Percentiles rank a stretch among this genome's conserved stretches.
phyloP scores from a whole-genome alignment of 2,113 vertebrate genomes.

The Poeciliopsis turrubarensis region DNA sequence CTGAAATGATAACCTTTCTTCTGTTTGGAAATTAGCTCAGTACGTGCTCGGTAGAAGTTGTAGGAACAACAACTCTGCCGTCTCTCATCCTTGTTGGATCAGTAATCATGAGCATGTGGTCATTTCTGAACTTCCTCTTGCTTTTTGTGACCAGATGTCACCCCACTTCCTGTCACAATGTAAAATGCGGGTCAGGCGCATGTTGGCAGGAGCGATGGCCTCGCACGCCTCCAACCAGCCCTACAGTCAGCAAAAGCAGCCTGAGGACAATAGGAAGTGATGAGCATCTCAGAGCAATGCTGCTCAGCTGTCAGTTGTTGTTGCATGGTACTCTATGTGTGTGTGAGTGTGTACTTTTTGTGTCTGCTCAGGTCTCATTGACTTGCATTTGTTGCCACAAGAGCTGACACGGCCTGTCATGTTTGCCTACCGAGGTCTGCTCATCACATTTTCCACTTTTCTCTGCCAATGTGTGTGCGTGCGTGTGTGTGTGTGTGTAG shows the following conservation, averaged over 20 bases:
- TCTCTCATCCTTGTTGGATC: background rate
- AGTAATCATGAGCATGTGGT: slow-evolving; percentile 11
- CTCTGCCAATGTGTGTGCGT: background rate
- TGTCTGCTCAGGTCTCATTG: slow-evolving; percentile 31
- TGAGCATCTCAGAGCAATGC: slow-evolving; percentile 47
- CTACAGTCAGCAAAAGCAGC: slow-evolving; percentile 53
- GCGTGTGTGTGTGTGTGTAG: background rate
- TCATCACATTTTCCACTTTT: slow-evolving; percentile 18
- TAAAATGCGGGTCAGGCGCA: slow-evolving; percentile 18
- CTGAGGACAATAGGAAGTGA: slow-evolving; percentile 61
- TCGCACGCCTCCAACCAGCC: slow-evolving; percentile 21
- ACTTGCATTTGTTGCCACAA: slow-evolving; percentile 32
- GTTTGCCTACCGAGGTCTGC: slow-evolving; percentile 27
- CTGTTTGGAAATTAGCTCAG: background rate
- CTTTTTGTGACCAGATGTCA: slow-evolving; percentile 27
- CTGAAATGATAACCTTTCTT: too few relatives aligned
- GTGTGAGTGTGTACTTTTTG: slow-evolving; percentile 9
- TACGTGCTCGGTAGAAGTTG: background rate
- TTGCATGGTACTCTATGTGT: slow-evolving; percentile 11
- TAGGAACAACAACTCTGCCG: background rate
- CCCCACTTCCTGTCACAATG: slow-evolving; percentile 14
- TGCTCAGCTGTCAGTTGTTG: slow-evolving; percentile 48
- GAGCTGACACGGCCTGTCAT: slow-evolving; percentile 50
- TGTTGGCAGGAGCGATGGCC: background rate
- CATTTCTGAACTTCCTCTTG: slow-evolving; percentile 11